These are phyloP conservation scores for Macroteleia sp. DNA, from an alignment of 2,888 invertebrate genomes.

Conservation along the genomic window DNA sequence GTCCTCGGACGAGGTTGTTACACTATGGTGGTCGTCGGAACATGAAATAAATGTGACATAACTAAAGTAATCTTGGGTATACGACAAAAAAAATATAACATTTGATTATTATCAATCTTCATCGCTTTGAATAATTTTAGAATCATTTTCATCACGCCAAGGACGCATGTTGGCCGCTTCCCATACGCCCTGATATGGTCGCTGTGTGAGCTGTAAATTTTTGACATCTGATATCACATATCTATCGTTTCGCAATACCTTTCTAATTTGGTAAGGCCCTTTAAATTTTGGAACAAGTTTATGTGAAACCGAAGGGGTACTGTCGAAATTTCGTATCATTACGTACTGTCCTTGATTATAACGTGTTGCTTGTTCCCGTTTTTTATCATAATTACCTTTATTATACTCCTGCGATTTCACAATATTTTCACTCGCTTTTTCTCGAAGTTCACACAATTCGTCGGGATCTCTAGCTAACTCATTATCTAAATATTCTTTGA, in stretches of 20 bases:
- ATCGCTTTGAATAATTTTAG: neutral
- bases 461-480: neutral
- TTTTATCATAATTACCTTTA: conserved; percentile 53
- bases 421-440: conserved; percentile 46
- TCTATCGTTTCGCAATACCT: conserved; percentile 61
- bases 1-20: neutral
- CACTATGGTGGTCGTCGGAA: neutral
- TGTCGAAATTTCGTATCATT: neutral
- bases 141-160: conserved; percentile 26
- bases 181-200: conserved; percentile 54
- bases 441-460: conserved; percentile 20
- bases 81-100: neutral
- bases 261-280: conserved; percentile 40
- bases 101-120: neutral
- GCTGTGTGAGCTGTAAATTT: conserved; percentile 46
- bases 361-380: conserved; percentile 61
- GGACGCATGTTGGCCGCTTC: conserved; percentile 58
- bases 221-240: conserved; percentile 60
- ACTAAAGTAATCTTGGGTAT: no score
- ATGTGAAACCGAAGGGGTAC: neutral
- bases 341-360: conserved; percentile 41
- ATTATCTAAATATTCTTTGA: conserved; percentile 55
- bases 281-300: neutral
- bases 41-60: no score
- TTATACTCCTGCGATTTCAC: conserved; percentile 15